A percentile compares a stretch with the other conserved stretches of the same genome.
phyloP scores from a whole-genome alignment of 2,113 vertebrate genomes.

The Amblyornis subalaris region DNA sequence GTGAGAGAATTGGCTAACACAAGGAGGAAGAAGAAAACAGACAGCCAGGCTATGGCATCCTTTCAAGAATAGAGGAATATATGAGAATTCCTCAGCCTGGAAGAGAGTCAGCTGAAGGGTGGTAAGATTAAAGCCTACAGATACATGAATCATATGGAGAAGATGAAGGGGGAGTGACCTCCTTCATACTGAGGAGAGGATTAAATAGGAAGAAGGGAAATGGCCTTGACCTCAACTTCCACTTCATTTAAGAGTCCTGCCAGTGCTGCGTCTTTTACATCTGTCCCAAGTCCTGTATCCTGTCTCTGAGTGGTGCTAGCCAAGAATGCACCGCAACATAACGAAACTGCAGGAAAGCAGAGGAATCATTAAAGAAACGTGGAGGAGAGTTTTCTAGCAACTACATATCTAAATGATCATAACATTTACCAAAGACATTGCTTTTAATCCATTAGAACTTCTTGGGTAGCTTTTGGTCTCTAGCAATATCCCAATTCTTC shows the following conservation, averaged over 20 bases:
- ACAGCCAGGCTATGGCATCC: neutral
- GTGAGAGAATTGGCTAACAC: neutral
- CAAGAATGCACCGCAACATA: neutral
- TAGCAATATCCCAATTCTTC: neutral
- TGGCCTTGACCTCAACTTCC: neutral
- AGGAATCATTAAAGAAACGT: neutral
- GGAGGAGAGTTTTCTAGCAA: neutral
- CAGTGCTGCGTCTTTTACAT: neutral
- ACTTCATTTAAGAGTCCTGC: neutral
- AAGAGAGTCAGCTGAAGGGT: neutral
- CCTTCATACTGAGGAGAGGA: neutral
- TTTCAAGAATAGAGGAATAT: conserved; percentile 33
- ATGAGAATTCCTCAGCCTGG: neutral
- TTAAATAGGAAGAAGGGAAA: conserved; percentile 19
- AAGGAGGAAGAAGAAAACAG: neutral
- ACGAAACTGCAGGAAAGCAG: conserved; percentile 4
- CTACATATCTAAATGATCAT: neutral
- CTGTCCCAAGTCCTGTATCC: neutral
- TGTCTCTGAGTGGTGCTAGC: neutral
- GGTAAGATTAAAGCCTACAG: conserved; percentile 30
- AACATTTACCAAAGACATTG: neutral
- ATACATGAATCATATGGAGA: neutral
- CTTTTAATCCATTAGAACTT: conserved; percentile 6
- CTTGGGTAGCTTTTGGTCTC: neutral
- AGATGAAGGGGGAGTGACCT: conserved; percentile 40